Evolutionary conservation across 2,888 invertebrate species (phyloP).

Genomic region (Nemoura dubitans): DNA sequence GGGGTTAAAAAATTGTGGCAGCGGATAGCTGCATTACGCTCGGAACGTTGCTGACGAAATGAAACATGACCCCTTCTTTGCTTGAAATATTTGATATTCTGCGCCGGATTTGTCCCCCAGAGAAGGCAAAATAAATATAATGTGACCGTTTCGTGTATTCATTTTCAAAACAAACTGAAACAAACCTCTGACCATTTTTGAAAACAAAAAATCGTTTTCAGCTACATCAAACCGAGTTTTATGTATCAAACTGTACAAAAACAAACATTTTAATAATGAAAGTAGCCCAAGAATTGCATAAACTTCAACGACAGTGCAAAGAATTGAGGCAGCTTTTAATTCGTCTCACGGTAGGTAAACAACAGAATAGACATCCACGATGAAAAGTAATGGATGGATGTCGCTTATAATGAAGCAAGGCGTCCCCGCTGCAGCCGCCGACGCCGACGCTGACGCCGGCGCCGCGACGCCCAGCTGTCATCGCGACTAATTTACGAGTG

Average conservation of each 20-base stretch:
- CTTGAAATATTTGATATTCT: no score
- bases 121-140: no score
- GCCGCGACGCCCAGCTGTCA: conserved; percentile 34
- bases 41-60: not conserved
- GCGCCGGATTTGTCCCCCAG: no score
- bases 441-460: not conserved
- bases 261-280: not conserved
- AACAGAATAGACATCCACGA: not conserved
- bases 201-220: not conserved
- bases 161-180: no score
- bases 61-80: not conserved
- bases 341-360: not conserved
- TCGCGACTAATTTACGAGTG: conserved; percentile 31
- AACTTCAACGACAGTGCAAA: not conserved
- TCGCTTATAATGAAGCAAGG: conserved; percentile 32
- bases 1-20: not conserved
- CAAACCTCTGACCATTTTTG: no score
- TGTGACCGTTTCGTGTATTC: no score
- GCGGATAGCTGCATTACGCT: not conserved
- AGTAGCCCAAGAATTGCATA: not conserved
- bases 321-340: not conserved
- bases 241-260: not conserved
- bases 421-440: not conserved
- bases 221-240: not conserved
- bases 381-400: conserved; percentile 37